Base-by-base conservation (phyloP, 2,113 vertebrate species). In the Nothocercus julius region DNA sequence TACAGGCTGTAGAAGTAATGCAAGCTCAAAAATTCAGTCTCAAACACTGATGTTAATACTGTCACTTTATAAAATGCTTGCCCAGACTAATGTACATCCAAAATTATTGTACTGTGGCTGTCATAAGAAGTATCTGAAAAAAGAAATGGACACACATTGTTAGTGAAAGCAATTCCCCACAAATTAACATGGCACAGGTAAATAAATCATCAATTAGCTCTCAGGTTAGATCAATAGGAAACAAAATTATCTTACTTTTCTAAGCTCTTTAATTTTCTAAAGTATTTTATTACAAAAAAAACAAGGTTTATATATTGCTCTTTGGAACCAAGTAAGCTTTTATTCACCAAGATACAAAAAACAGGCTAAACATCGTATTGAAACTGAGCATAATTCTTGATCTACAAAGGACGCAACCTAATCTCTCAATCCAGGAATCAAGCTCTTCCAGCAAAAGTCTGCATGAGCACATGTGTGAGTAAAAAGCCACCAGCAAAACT, bases 311-410 rank as follows among this genome's bases (percentile, higher is more conserved):
- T 7, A 17, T 1, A 4, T 38, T 78, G 84, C 58, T 78, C 28
- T 42, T 21, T 69, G 38, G 19, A 45, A 19, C 51, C n/a, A 56
- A 68, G 8, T 68, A 68, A 56, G 53, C 30, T 59, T 58, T 63
- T 42, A 13, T 42, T 82, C 68, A 73, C 80, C 51, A 82, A 67
- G 47, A 62, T 34, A 36, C 11, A 30, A n/a, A 82, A 76, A 73
- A 49, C 0, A n/a, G 32, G n/a, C 38, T 13, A 25, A 79, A 27
- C 15, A 4, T 1, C 30, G 20, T 6, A 36, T 1, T 69, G 63
- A 56, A 64, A 64, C 28, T 2, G 8, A 63, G 22, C 30, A 11
- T 4, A 44, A 49, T 30, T 69, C 27, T 63, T 66, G 27, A 30
- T 85, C 28, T 27, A 44, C 14, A 68, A 61, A 40, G 53, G 67